These are phyloP conservation scores for Alosa alosa DNA, from an alignment of 2,113 vertebrate species.

Conservation along the genomic window DNA sequence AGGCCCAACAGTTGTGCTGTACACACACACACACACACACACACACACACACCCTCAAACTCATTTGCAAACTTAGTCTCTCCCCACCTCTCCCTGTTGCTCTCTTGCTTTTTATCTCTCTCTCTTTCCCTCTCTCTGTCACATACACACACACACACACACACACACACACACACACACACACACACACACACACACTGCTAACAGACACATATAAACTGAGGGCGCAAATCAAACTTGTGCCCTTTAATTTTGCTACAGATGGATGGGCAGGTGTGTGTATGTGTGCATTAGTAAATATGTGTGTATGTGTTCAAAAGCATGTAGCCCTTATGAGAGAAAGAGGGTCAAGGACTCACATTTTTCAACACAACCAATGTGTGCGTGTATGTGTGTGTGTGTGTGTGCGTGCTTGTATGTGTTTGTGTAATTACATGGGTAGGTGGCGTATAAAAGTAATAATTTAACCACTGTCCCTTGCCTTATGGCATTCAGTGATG, in stretches of 20 bases:
- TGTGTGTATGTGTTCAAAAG: neutral
- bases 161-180: neutral
- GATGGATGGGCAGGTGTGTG: neutral
- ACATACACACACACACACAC: neutral
- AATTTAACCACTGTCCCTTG: too few relatives aligned
- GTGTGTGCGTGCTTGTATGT: too few relatives aligned
- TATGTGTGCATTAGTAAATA: neutral
- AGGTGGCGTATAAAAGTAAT: too few relatives aligned
- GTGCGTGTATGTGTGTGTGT: too few relatives aligned
- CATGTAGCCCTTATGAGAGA: slow-evolving; percentile 54
- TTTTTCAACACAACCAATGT: slow-evolving; percentile 72
- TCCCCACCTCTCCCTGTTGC: neutral
- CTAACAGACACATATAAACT: neutral
- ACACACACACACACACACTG: neutral
- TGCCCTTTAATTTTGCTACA: neutral
- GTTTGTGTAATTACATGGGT: too few relatives aligned
- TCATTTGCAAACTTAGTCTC: slow-evolving; percentile 27
- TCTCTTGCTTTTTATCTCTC: neutral
- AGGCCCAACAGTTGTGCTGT: slow-evolving; percentile 42
- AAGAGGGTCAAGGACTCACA: slow-evolving; percentile 73
- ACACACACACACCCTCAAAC: neutral
- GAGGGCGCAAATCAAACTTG: neutral
- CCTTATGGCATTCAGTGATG: too few relatives aligned
- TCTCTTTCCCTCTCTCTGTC: too few relatives aligned
- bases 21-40: slow-evolving; percentile 19